Base-by-base conservation (phyloP, 2,113 vertebrate species). In the Rhinichthys klamathensis region DNA sequence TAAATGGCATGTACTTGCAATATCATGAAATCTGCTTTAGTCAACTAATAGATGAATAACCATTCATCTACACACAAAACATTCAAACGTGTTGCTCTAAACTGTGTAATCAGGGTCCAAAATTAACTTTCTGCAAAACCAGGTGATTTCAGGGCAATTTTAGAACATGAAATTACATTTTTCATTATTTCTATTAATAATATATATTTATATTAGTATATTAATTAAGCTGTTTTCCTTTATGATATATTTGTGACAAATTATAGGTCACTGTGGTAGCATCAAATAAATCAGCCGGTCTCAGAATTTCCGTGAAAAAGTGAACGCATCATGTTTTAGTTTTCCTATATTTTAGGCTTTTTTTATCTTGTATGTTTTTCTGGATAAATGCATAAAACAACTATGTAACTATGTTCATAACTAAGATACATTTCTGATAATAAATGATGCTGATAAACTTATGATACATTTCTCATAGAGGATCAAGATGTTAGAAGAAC, bases 61-160 rank as follows among this genome's bases (percentile, higher is more conserved):
- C 63, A 35, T 56, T 56, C 67, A 70, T 18, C 27, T 63, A 35
- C 44, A 70, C 63, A 23, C 67, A 69, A 23, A 67, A 83, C 49
- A 83, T 21, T 73, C 67, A 38, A 54, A 60, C 27, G 27, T 10
- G 12, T 38, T 38, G 30, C 8, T 25, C 21, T n/a, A 25, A 25
- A n/a, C 25, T 49, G 41, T 30, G 1, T 32, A 32, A 73, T 6
- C 49, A 74, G 67, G 51, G 69, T 60, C 51, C 81, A 83, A 83
- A 73, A 32, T 27, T 60, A 27, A 74, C 63, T 67, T 30, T 30
- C 11, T 32, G 13, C 60, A 25, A 63, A 63, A 63, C n/a, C n/a
- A 25, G 60, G 11, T 12, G 60, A n/a, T 61, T 61, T 61, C 60
- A 61, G 60, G 60, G 11, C 9, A 25, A n/a, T 61, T 27, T 61